phyloP scores from a whole-genome alignment of 2,797 vertebrate species.

The Adelosebastes latens region DNA sequence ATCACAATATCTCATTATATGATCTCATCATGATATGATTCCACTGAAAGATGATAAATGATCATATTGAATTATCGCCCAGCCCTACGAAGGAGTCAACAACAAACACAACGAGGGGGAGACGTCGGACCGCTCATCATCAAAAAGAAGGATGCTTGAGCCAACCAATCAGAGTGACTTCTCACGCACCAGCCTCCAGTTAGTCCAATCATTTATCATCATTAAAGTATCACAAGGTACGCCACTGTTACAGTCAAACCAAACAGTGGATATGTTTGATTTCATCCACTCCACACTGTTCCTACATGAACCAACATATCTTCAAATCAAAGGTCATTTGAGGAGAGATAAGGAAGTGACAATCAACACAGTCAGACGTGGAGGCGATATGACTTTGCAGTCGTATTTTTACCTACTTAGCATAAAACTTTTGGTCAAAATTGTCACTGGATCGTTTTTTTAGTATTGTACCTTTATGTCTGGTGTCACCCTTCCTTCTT shows the following conservation, averaged over 20 bases:
- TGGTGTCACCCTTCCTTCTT: background rate
- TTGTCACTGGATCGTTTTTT: background rate
- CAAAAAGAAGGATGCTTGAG: slow-evolving; percentile 77
- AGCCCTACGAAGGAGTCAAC: slow-evolving; percentile 73
- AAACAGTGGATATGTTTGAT: background rate
- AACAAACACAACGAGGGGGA: slow-evolving; percentile 81
- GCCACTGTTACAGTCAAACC: background rate
- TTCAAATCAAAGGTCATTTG: slow-evolving; percentile 3
- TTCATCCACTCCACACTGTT: background rate
- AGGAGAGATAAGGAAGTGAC: background rate
- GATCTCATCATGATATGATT: too few species aligned
- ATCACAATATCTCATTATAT: too few species aligned
- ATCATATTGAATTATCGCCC: too few species aligned
- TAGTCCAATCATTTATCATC: background rate
- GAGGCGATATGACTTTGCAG: background rate
- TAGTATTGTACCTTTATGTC: background rate
- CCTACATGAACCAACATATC: background rate
- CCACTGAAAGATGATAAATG: too few species aligned
- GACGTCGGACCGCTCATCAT: slow-evolving; percentile 86
- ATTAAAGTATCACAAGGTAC: background rate
- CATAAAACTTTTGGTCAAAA: background rate
- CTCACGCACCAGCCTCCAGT: background rate
- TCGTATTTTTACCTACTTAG: background rate
- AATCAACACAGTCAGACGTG: background rate
- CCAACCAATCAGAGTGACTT: slow-evolving; percentile 17